Evolutionary conservation across 1,140 invertebrate species (phyloP), one percentile per base, ranked within the genome.

Genomic region (Piezodorus guildinii): DNA sequence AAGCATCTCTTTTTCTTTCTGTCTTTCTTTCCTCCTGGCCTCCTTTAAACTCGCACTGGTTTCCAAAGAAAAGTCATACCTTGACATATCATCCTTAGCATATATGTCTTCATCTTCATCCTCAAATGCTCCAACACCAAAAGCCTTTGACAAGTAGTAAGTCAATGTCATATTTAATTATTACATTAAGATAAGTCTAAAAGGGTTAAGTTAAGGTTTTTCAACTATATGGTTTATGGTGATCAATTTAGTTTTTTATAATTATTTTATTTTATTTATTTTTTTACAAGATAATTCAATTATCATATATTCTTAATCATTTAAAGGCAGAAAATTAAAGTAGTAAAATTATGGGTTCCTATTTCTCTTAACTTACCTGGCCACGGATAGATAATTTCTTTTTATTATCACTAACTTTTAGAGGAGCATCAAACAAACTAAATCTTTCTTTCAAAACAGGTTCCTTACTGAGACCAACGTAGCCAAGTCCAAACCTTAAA

Each of bases 91-190:
- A 69, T 97, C 94, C 43, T 76, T 80, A 0, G 81, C 78, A 74
- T 99, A 99, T 60, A 99, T 93, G 73, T 98, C 94, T 46, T 93
- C 90, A 75, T 96, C 94, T 16, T 97, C 94, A 0, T 91, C 87
- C 75, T 99, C 96, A 71, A 97, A 88, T 0, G 91, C 95, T 12
- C 97, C 97, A 16, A 98, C 94, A 30, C 96, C 96, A 78, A 99
- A 99, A 0, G 94, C 96, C 80, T 96, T 83, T 12, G 60, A 56
- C 46, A 25, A 45, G 8, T 12, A 2, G 17, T 30, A n/a, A 39
- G 34, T 39, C 6, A 39, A 39, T 39, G 12, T 39, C n/a, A n/a
- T n/a, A n/a, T n/a, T n/a, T n/a, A n/a, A n/a, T n/a, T n/a, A n/a
- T n/a, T n/a, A n/a, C n/a, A n/a, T n/a, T n/a, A n/a, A n/a, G n/a